phyloP scores from a whole-genome alignment of 2,113 vertebrate species.

The Hypanus sabinus region DNA sequence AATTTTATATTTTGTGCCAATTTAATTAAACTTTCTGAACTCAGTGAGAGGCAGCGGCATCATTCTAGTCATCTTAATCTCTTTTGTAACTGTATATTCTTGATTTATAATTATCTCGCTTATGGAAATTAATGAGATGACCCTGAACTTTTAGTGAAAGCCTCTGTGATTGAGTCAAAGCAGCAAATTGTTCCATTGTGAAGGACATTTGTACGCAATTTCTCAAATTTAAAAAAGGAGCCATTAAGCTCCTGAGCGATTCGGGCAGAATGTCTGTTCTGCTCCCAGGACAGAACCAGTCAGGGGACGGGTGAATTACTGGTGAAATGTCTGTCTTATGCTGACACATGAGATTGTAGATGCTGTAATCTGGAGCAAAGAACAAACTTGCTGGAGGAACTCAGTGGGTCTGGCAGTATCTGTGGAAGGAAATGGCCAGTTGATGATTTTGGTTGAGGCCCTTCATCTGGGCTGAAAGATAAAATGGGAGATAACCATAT shows the following conservation, averaged over 20 bases:
- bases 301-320: neutral
- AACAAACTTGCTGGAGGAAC: too few species aligned
- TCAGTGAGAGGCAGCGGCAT: neutral
- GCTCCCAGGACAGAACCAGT: neutral
- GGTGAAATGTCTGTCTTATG: too few species aligned
- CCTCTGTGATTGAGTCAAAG: neutral
- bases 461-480: too few species aligned
- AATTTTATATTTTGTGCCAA: neutral
- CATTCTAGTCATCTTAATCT: constrained; percentile 3
- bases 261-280: neutral
- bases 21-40: constrained; percentile 6
- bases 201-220: neutral
- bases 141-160: neutral
- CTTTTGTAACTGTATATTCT: neutral
- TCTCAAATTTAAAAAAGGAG: neutral
- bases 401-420: too few species aligned
- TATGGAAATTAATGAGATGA: neutral
- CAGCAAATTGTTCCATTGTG: neutral
- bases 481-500: too few species aligned
- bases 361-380: too few species aligned
- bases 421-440: too few species aligned
- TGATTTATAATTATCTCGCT: neutral
- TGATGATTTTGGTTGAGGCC: too few species aligned
- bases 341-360: too few species aligned
- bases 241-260: neutral